Base-by-base conservation (phyloP, 1,140 invertebrate species). In the Aphis craccivora region DNA sequence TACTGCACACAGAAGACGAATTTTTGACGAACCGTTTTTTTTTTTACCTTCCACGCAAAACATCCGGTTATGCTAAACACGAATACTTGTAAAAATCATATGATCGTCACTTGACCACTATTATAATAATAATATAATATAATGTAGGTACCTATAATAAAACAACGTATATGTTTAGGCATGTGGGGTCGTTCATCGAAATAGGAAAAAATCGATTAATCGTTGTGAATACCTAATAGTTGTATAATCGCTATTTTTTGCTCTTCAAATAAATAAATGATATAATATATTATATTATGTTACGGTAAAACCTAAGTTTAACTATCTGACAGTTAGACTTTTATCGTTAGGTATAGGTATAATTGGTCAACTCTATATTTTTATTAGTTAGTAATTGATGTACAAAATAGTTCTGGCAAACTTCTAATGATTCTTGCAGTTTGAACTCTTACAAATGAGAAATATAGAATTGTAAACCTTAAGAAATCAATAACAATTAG, bases 61-160 rank as follows among this genome's bases (percentile, higher is more conserved):
- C 91, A 92, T 92, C 91, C 91, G 91, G 91, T 92, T 92, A 92
- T 92, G 91, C 45, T 92, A 92, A 92, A 83, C 91, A 81, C 22
- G 22, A 55, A 40, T 89, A 89, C 9, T 89, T 55, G 51, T 55
- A 89, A 89, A 55, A 89, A 89, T 55, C 48, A 8, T 89, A 45
- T 87, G 48, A 48, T 53, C 51, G 51, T 89, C 88, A 89, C 51
- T 35, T 25, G 23, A 89, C 51, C 35, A 55, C 23, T 55, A 35
- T 88, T 51, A 37, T 89, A 89, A 7, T 88, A n/a, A 37, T n/a
- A 88, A 18, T 51, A 37, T n/a, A 51, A 18, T 51, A 14, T 25
- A 43, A 40, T 40, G 37, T 45, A 30, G 3, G 40, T 76, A 76
- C 55, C 55, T 30, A 67, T 30, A 67, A 67, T 30, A 67, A 67